A percentile compares a stretch with the other conserved stretches of the same genome.
Evolutionary conservation across 2,113 vertebrate species (phyloP).

Genomic region (Myanophis thanlyinensis): DNA sequence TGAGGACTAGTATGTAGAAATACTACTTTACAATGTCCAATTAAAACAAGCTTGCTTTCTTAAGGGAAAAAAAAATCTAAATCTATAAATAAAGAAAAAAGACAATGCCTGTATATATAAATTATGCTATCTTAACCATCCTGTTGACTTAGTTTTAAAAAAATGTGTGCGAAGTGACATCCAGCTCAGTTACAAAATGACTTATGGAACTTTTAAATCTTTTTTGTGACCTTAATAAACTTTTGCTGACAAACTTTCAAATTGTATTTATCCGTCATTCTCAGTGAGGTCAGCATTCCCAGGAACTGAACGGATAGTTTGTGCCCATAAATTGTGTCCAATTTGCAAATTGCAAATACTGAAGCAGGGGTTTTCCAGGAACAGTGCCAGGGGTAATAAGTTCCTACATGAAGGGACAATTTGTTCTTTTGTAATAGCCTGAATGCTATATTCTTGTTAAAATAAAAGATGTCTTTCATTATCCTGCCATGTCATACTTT

Average conservation of each 20-base stretch:
- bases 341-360: not conserved
- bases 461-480: not conserved
- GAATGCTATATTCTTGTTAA: not conserved
- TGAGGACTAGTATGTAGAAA: not conserved
- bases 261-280: not conserved
- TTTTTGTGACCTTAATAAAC: not conserved
- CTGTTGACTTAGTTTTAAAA: not conserved
- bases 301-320: not conserved
- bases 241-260: not conserved
- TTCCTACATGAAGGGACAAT: not conserved
- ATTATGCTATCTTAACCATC: not conserved
- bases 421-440: not conserved
- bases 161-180: not conserved
- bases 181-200: not conserved
- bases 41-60: not conserved
- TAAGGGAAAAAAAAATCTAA: not conserved
- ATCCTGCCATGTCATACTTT: not conserved
- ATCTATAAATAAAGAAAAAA: not conserved
- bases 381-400: not conserved
- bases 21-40: not conserved
- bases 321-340: not conserved
- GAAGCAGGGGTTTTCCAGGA: not conserved
- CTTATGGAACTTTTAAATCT: not conserved
- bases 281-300: not conserved
- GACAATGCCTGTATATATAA: not conserved